These are phyloP conservation scores for Andrena flavipes DNA, from an alignment of 2,888 invertebrate genomes.

Conservation along the genomic window DNA sequence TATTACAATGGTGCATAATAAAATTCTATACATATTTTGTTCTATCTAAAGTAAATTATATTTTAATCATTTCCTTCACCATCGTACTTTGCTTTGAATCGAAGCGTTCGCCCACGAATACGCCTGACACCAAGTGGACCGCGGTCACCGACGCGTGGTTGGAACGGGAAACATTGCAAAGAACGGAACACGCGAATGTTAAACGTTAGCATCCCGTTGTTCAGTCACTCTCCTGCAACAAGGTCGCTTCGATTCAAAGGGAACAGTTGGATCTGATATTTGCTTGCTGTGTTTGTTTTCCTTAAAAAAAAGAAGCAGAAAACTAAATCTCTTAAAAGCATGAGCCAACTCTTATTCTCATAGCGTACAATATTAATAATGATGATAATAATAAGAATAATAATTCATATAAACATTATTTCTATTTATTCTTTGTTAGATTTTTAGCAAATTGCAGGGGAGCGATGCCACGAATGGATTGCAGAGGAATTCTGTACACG, in stretches of 20 bases:
- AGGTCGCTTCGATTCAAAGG: conserved; percentile 74
- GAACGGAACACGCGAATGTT: not conserved
- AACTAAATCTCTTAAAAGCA: conserved; percentile 82
- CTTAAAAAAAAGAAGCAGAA: conserved; percentile 76
- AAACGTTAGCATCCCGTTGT: not conserved
- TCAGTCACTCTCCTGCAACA: not conserved
- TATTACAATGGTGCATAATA: conserved; percentile 85
- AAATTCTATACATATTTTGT: conserved; percentile 84
- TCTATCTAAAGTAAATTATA: conserved; percentile 83
- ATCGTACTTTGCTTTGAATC: conserved; percentile 75
- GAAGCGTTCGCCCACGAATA: conserved; percentile 54
- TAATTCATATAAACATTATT: conserved; percentile 84
- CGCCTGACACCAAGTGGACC: not conserved
- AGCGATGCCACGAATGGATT: conserved; percentile 63
- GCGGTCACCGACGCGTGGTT: not conserved
- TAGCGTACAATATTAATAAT: conserved; percentile 78
- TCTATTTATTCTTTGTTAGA: conserved; percentile 79
- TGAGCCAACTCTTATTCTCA: conserved; percentile 81
- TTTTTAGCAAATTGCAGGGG: conserved; percentile 70
- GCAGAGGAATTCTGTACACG: conserved; percentile 65
- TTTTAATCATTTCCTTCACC: conserved; percentile 78
- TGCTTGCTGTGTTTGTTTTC: conserved; percentile 49
- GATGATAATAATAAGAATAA: conserved; percentile 77
- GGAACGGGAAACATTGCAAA: not conserved
- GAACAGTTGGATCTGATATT: conserved; percentile 74